phyloP scores from a whole-genome alignment of 2,797 vertebrate species.

The Acipenser transmontanus region DNA sequence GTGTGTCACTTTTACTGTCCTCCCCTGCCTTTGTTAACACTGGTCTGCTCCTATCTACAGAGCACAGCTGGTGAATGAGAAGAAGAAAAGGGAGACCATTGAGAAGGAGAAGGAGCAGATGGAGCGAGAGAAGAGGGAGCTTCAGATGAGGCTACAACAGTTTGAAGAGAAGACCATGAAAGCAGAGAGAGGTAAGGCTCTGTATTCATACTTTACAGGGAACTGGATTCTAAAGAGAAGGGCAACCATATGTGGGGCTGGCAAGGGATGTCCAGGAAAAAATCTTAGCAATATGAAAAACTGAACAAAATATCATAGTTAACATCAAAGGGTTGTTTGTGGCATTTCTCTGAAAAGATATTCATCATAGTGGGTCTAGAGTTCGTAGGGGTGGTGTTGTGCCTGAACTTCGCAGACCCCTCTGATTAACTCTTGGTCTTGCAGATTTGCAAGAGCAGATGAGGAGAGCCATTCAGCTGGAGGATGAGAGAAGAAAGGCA shows the following conservation, averaged over 20 bases:
- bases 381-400: too few species aligned
- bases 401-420: too few species aligned
- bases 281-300: too few species aligned
- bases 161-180: conserved; percentile 85
- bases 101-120: conserved; percentile 86
- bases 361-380: too few species aligned
- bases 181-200: conserved; percentile 76
- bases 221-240: too few species aligned
- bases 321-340: too few species aligned
- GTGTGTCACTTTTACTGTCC: conserved; percentile 30
- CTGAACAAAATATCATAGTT: too few species aligned
- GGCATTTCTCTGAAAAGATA: too few species aligned
- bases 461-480: conserved; percentile 71
- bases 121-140: conserved; percentile 80
- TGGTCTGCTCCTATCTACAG: conserved; percentile 57
- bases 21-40: conserved; percentile 2
- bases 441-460: conserved; percentile 84
- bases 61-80: conserved; percentile 83
- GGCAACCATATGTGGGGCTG: too few species aligned
- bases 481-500: conserved; percentile 74
- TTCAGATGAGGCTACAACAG: conserved; percentile 77
- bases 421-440: neutral
- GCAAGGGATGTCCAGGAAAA: too few species aligned
- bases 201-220: too few species aligned
- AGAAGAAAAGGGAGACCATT: conserved; percentile 80